Conservation (phyloP, 2,888 invertebrate genomes). For the Brenthis daphne region DNA sequence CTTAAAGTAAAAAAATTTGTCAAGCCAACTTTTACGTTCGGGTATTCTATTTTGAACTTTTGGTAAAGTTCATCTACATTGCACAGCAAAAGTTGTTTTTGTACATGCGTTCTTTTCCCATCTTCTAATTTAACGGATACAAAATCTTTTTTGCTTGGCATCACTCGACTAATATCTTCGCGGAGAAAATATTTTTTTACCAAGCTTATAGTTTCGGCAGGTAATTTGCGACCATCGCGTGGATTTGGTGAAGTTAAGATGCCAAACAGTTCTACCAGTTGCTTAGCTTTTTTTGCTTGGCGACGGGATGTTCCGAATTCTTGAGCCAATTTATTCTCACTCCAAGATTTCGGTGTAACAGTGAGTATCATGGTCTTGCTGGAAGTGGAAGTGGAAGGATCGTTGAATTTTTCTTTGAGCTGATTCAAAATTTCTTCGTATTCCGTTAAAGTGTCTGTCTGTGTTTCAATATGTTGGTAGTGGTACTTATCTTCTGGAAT, state of each 20-base stretch:
- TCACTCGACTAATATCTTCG: slow-evolving; percentile 29
- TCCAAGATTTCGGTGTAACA: slow-evolving; percentile 42
- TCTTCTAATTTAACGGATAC: slow-evolving; percentile 40
- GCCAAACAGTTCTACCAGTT: slow-evolving; percentile 38
- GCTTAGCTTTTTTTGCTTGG: slow-evolving; percentile 43
- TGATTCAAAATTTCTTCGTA: slow-evolving; percentile 39
- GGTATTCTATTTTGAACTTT: slow-evolving; percentile 34
- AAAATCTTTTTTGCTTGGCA: slow-evolving; percentile 39
- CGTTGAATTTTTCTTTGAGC: slow-evolving; percentile 41
- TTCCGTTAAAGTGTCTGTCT: slow-evolving; percentile 9
- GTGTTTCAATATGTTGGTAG: neutral
- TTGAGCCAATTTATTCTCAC: slow-evolving; percentile 41
- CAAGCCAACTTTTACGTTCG: slow-evolving; percentile 31
- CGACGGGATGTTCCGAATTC: slow-evolving; percentile 42
- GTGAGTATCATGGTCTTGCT: slow-evolving; percentile 40
- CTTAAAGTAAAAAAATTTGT: slow-evolving; percentile 40
- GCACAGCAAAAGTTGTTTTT: slow-evolving; percentile 36
- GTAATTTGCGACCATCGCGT: slow-evolving; percentile 36
- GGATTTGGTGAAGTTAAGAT: slow-evolving; percentile 42
- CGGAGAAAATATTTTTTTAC: slow-evolving; percentile 27
- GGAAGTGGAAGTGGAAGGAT: slow-evolving; percentile 36
- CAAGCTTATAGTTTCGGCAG: slow-evolving; percentile 27
- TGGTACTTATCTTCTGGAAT: slow-evolving; percentile 1
- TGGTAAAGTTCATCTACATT: slow-evolving; percentile 38
- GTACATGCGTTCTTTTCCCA: slow-evolving; percentile 31